A percentile compares a stretch with the other conserved stretches of the same genome.
phyloP scores from a whole-genome alignment of 2,888 invertebrate genomes.

The Amphipyra berbera region DNA sequence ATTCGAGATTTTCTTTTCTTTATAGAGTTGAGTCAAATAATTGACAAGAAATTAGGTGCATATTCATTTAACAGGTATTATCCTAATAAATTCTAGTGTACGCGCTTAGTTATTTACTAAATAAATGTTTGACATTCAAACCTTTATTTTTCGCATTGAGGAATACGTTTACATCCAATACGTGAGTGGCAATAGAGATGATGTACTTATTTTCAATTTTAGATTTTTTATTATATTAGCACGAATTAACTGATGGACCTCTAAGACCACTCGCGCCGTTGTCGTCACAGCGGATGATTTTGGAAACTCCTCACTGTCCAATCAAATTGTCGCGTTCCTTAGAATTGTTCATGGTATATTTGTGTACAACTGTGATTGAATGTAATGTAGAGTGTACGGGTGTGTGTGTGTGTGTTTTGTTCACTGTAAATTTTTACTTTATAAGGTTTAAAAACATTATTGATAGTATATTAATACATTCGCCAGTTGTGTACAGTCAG shows the following conservation, averaged over 20 bases:
- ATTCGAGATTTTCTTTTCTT: constrained; percentile 31
- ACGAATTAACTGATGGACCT: constrained; percentile 18
- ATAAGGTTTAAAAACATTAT: constrained; percentile 75
- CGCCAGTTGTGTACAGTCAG: constrained; percentile 46
- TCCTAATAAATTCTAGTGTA: constrained; percentile 48
- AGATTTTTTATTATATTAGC: constrained; percentile 33
- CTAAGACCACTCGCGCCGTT: constrained; percentile 25
- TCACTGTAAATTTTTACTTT: constrained; percentile 77
- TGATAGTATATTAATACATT: constrained; percentile 55
- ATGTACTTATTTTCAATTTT: constrained; percentile 33
- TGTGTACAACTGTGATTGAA: constrained; percentile 61
- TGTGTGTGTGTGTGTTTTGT: constrained; percentile 51
- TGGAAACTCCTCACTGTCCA: constrained; percentile 26
- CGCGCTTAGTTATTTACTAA: constrained; percentile 32
- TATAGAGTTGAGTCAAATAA: background rate
- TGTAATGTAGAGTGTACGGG: constrained; percentile 50
- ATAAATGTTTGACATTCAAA: constrained; percentile 46
- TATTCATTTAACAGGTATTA: constrained; percentile 43
- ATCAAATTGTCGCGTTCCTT: constrained; percentile 44
- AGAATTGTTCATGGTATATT: constrained; percentile 37
- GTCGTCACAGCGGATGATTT: constrained; percentile 27
- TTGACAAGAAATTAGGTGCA: constrained; percentile 36
- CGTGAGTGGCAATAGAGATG: constrained; percentile 35
- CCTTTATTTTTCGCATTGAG: constrained; percentile 42
- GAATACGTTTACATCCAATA: constrained; percentile 9